phyloP scores from a whole-genome alignment of 35 echinoderm and acorn worm species.

The Eucidaris tribuloides region DNA sequence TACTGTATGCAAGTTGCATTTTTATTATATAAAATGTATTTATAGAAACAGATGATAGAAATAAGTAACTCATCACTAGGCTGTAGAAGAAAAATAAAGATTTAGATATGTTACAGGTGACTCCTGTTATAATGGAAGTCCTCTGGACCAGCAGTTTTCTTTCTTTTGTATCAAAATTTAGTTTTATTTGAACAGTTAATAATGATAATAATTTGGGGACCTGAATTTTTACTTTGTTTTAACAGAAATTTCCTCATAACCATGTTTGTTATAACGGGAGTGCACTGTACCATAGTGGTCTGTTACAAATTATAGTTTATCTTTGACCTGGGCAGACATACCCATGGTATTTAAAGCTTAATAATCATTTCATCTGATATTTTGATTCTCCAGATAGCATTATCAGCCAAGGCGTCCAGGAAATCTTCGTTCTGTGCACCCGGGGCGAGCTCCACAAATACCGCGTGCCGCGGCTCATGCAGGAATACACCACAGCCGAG shows the following conservation, averaged over 20 bases:
- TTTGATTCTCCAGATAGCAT: constrained; percentile 49
- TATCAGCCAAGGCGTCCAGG: constrained; percentile 49
- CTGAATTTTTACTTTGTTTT: too few species aligned
- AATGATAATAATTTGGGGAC: too few species aligned
- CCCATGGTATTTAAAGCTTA: neutral
- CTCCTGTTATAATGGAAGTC: too few species aligned
- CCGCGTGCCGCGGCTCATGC: constrained; percentile 59
- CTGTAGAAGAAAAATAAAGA: too few species aligned
- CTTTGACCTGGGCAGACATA: neutral
- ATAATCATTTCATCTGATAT: neutral
- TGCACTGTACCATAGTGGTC: neutral
- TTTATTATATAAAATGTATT: too few species aligned
- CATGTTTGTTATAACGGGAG: neutral
- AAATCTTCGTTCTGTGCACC: constrained; percentile 84
- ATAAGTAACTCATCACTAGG: too few species aligned
- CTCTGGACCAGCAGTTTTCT: neutral
- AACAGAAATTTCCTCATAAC: neutral
- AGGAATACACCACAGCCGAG: constrained; percentile 61
- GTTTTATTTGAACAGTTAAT: neutral
- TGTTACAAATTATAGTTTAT: neutral
- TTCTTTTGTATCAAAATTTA: too few species aligned
- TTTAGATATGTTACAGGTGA: too few species aligned
- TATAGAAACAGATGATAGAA: too few species aligned
- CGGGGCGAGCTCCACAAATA: constrained; percentile 77
- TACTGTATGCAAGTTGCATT: too few species aligned